Evolutionary conservation across 2,797 vertebrate genomes (phyloP).

Genomic region (Mormyrops boulengeri): DNA sequence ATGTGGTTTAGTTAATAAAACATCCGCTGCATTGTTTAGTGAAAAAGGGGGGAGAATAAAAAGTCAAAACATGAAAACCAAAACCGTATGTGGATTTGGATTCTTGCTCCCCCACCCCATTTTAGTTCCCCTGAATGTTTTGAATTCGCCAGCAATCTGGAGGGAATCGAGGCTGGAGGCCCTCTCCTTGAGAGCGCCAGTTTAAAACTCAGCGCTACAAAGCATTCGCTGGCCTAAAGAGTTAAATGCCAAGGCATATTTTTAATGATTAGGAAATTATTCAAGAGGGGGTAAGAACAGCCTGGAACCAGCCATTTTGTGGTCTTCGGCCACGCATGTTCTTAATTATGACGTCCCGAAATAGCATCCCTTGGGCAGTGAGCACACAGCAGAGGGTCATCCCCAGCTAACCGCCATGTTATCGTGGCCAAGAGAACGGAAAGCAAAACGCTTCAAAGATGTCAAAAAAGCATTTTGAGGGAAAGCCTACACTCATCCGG

Average conservation of each 20-base stretch:
- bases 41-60: conserved; percentile 29
- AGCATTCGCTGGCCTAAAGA: conserved; percentile 23
- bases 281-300: not conserved
- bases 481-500: not conserved
- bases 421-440: not conserved
- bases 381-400: conserved; percentile 4
- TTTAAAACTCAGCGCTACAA: conserved; percentile 51
- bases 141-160: conserved; percentile 45
- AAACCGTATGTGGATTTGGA: conserved; percentile 59
- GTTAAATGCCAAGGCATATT: conserved; percentile 12
- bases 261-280: conserved; percentile 26
- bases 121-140: conserved; percentile 43
- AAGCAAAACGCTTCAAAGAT: conserved; percentile 8
- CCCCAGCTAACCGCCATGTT: conserved; percentile 7
- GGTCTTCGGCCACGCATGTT: conserved; percentile 18
- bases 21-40: conserved; percentile 55
- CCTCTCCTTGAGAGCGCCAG: conserved; percentile 51
- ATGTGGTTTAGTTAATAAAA: conserved; percentile 70
- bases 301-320: not conserved
- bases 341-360: conserved; percentile 21
- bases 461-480: conserved; percentile 9
- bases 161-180: conserved; percentile 44
- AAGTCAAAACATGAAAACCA: conserved; percentile 50
- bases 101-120: not conserved
- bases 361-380: not conserved